phyloP scores from a whole-genome alignment of 2,113 vertebrate genomes.

The Hydrolagus affinis region DNA sequence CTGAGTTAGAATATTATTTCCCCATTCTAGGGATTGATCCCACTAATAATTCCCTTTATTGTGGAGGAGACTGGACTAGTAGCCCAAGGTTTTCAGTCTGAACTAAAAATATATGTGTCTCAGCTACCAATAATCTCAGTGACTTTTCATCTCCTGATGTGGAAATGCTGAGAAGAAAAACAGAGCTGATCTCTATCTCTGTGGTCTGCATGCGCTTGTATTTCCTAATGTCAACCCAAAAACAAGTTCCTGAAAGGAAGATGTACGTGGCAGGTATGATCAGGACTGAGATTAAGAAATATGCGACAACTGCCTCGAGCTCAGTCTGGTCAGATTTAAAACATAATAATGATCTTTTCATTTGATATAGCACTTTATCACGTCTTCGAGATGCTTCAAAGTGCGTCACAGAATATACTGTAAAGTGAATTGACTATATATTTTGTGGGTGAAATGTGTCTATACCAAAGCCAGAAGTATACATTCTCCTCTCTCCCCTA shows the following conservation, averaged over 20 bases:
- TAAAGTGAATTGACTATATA: too few relatives aligned
- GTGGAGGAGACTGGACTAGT: background rate
- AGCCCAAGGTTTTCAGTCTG: constrained; percentile 9
- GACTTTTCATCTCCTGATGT: background rate
- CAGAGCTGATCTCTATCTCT: background rate
- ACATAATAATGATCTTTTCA: too few relatives aligned
- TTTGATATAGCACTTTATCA: too few relatives aligned
- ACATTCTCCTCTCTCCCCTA: too few relatives aligned
- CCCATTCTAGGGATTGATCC: background rate
- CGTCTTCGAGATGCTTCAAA: too few relatives aligned
- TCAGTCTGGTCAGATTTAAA: background rate
- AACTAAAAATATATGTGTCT: background rate
- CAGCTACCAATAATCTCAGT: background rate
- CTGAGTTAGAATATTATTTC: background rate
- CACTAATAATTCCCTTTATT: constrained; percentile 12
- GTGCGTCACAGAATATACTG: too few relatives aligned
- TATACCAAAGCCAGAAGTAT: too few relatives aligned
- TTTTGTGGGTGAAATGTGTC: too few relatives aligned
- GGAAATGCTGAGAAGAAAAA: background rate
- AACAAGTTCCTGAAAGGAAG: background rate
- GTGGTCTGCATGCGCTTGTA: too few relatives aligned
- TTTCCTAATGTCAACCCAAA: constrained; percentile 15
- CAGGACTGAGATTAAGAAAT: background rate
- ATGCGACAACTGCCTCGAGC: background rate
- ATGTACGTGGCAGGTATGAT: constrained; percentile 6